phyloP scores from a whole-genome alignment of 2,113 vertebrate genomes.

The Struthio camelus region DNA sequence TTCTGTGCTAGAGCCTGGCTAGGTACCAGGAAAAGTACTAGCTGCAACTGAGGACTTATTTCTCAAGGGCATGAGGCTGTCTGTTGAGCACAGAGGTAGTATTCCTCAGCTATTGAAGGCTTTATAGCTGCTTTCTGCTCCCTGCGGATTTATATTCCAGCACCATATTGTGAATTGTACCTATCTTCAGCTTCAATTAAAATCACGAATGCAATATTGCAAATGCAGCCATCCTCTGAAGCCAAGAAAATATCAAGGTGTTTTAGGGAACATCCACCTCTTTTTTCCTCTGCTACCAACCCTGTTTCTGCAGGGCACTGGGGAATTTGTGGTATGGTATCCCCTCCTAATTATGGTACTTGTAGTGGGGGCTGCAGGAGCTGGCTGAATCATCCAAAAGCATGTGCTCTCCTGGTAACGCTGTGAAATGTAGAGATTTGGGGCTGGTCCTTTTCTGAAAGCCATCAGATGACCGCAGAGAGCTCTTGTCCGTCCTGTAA shows the following conservation, averaged over 20 bases:
- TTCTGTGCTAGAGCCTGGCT: neutral
- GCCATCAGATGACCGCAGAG: neutral
- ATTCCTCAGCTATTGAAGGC: conserved; percentile 32
- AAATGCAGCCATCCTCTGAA: neutral
- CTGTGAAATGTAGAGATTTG: neutral
- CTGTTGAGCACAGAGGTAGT: conserved; percentile 20
- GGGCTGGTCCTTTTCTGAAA: neutral
- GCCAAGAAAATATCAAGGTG: conserved; percentile 25
- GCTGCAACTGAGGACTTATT: neutral
- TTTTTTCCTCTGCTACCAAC: neutral
- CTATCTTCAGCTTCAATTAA: conserved; percentile 61
- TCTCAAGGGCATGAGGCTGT: conserved; percentile 51
- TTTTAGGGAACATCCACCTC: conserved; percentile 13
- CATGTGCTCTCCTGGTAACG: neutral
- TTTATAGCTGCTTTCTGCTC: conserved; percentile 44
- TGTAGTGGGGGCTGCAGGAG: neutral
- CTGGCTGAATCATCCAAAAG: neutral
- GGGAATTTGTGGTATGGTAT: neutral
- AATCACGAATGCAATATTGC: conserved; percentile 7
- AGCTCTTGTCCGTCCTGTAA: neutral
- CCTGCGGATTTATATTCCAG: conserved; percentile 57
- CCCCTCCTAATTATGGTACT: neutral
- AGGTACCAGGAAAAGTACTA: neutral
- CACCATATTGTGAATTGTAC: conserved; percentile 63
- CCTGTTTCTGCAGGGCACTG: neutral